A percentile compares a stretch with the other conserved stretches of the same genome.
phyloP scores from a whole-genome alignment of 2,113 vertebrate genomes.

The Clarias magur region DNA sequence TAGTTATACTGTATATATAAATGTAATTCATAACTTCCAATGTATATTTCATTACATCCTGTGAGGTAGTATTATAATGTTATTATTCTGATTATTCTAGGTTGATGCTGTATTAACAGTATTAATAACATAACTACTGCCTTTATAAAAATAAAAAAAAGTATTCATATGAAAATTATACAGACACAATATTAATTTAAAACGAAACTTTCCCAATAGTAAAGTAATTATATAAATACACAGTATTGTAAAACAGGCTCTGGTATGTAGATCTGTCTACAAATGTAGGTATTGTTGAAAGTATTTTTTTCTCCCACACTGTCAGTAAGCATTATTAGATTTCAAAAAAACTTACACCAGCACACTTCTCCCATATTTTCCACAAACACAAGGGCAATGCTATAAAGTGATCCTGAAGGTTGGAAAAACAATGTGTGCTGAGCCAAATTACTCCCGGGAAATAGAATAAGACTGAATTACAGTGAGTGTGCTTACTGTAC shows the following conservation, averaged over 20 bases:
- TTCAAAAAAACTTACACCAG: background rate
- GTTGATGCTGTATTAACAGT: background rate
- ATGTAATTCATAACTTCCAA: too few species aligned
- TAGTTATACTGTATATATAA: background rate
- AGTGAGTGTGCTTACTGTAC: background rate
- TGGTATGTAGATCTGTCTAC: background rate
- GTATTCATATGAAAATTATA: background rate
- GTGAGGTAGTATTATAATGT: background rate
- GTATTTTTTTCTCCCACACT: background rate
- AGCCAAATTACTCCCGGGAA: background rate
- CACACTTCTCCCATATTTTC: background rate
- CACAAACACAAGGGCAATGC: background rate
- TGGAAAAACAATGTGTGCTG: background rate
- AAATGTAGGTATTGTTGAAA: background rate
- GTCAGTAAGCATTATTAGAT: constrained; percentile 17
- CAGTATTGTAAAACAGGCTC: background rate
- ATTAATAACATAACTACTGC: background rate
- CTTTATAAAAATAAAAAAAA: background rate
- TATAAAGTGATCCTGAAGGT: background rate
- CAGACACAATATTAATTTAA: background rate
- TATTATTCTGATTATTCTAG: background rate
- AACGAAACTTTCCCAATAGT: background rate
- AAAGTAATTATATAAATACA: background rate
- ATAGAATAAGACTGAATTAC: background rate
- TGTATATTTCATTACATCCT: background rate